Evolutionary conservation across 2,113 vertebrate species (phyloP), one percentile per base, ranked within the genome.

Genomic region (Dipodomys stephensi): DNA sequence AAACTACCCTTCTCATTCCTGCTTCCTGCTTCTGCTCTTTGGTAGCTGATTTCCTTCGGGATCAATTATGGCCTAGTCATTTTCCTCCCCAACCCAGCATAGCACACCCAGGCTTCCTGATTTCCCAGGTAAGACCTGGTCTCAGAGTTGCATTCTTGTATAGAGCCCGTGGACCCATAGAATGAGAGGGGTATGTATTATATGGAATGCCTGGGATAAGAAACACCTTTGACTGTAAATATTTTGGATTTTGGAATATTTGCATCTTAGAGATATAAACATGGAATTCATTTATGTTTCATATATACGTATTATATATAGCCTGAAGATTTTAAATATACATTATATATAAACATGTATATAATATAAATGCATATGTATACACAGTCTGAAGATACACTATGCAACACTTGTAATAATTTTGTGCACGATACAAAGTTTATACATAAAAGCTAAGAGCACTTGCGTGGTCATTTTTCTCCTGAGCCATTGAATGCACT

Each of bases 121-220:
- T 35, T 65, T 1, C 32, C 19, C n/a, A 23, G 23, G 35, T 1
- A 18, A 4, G 0, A 3, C 68, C 53, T 4, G 1, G 16, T 25
- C 25, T 65, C 60, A 11, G 0, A 0, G 18, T 80, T 20, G 30
- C 16, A 28, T 35, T 67, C 49, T 23, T 44, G 23, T 13, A 49
- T 10, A 22, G 46, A 12, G 22, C 20, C 15, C 44, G 32, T 2
- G 5, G 27, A 12, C 12, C 44, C 19, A 57, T 13, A 57, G 53
- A 57, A 57, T 57, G 53, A 7, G 10, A 3, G 79, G 39, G n/a
- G 22, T 28, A n/a, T 19, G 3, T 8, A 32, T 30, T 20, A 30
- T 30, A 19, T n/a, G 19, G 65, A 53, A 57, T 77, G 18, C 46
- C 9, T 53, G 13, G 0, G 35, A 74, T 10, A n/a, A 67, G 22